These are phyloP conservation scores for Brevimyrus niger DNA, from an alignment of 2,113 vertebrate genomes.

Conservation along the genomic window DNA sequence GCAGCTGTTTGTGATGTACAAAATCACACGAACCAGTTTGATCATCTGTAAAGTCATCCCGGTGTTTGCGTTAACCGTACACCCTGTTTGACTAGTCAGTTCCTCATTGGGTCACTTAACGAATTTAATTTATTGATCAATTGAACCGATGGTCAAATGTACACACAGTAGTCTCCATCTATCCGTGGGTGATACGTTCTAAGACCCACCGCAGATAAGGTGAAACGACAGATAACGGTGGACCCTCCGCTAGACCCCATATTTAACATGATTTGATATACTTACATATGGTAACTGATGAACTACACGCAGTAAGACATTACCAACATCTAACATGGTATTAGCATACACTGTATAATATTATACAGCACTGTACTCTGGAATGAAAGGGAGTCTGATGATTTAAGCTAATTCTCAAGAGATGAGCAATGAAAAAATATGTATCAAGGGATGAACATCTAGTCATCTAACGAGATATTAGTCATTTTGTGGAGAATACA, in stretches of 20 bases:
- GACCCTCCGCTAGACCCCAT: not conserved
- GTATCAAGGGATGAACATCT: not conserved
- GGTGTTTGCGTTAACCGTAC: not conserved
- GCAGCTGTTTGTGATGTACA: not conserved
- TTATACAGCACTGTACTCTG: not conserved
- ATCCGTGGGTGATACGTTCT: not conserved
- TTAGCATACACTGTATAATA: not conserved
- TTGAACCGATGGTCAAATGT: not conserved
- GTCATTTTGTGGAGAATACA: not conserved
- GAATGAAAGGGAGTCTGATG: not conserved
- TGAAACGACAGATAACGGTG: not conserved
- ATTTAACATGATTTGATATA: not conserved
- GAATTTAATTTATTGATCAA: not conserved
- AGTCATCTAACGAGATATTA: not conserved
- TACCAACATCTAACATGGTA: not conserved
- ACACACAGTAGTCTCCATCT: not conserved
- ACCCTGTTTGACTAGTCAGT: not conserved
- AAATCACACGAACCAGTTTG: not conserved
- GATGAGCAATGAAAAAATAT: not conserved
- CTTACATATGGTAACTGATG: not conserved
- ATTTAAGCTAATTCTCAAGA: not conserved
- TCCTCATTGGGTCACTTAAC: not conserved
- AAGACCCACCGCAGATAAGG: not conserved
- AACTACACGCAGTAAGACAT: not conserved
- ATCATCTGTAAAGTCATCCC: not conserved